Percentiles rank a stretch among this genome's conserved stretches.
Evolutionary conservation across 2,888 invertebrate species (phyloP).

Genomic region (Leptothorax acervorum): DNA sequence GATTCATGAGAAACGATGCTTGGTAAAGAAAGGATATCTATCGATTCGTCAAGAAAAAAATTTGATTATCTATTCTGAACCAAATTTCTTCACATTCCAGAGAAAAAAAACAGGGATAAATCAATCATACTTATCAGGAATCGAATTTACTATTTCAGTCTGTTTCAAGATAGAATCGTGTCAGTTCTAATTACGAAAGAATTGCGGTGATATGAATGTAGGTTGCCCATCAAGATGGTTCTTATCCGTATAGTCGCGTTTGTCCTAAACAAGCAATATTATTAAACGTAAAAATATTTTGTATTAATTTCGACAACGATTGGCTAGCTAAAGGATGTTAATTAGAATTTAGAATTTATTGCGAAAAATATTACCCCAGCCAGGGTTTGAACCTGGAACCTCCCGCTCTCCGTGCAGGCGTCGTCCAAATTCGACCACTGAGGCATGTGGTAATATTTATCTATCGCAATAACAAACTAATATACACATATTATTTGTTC

Average conservation of each 20-base stretch:
- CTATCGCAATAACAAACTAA: too few species aligned
- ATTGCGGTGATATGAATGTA: slow-evolving; percentile 8
- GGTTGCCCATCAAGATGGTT: background rate
- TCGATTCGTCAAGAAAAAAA: background rate
- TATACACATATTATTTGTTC: too few species aligned
- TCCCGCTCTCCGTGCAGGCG: too few species aligned
- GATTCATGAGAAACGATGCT: background rate
- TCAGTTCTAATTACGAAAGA: slow-evolving; percentile 22
- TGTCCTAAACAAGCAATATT: background rate
- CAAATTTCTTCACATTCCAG: background rate
- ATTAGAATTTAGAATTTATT: too few species aligned
- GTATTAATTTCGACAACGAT: too few species aligned
- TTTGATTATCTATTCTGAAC: background rate
- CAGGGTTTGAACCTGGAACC: too few species aligned
- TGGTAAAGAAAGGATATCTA: background rate
- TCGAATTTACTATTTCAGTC: background rate
- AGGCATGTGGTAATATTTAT: too few species aligned
- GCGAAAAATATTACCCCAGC: too few species aligned
- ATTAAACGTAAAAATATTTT: background rate
- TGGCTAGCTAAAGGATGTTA: too few species aligned
- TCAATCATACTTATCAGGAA: slow-evolving; percentile 6
- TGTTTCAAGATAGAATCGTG: background rate
- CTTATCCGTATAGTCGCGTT: background rate
- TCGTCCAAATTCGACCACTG: too few species aligned
- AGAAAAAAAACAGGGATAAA: background rate